Evolutionary conservation across 1,140 invertebrate species (phyloP).

Genomic region (Paraescarpia echinospica): DNA sequence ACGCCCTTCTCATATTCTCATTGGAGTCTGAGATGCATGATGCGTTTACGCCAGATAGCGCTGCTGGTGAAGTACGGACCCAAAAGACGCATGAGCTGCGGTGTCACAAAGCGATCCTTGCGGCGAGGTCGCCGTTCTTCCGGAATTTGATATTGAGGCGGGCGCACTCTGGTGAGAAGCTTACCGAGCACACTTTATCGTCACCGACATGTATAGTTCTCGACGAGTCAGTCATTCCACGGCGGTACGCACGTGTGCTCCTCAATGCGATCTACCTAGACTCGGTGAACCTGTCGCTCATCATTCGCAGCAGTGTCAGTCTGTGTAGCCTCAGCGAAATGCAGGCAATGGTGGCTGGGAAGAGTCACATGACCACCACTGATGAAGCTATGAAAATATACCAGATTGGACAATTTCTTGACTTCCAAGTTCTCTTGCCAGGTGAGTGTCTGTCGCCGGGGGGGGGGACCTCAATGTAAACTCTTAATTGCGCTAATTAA

Average conservation of each 20-base stretch:
- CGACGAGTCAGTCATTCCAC: conserved; percentile 81
- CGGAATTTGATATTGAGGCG: conserved; percentile 73
- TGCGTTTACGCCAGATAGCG: conserved; percentile 35
- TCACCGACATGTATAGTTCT: conserved; percentile 81
- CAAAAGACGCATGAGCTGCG: conserved; percentile 68
- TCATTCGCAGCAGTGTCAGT: conserved; percentile 66
- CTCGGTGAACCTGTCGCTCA: conserved; percentile 82
- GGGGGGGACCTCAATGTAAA: background rate
- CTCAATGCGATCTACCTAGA: conserved; percentile 91
- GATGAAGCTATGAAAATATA: conserved; percentile 96
- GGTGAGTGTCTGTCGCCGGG: conserved; percentile 61
- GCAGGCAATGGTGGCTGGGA: conserved; percentile 58
- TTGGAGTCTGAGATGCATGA: conserved; percentile 65
- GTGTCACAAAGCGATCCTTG: conserved; percentile 91
- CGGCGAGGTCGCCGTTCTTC: conserved; percentile 90
- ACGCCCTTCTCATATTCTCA: conserved; percentile 85
- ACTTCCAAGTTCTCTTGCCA: conserved; percentile 89
- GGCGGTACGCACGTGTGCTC: conserved; percentile 82
- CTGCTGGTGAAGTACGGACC: conserved; percentile 38
- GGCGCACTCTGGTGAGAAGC: conserved; percentile 76
- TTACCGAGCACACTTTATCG: conserved; percentile 73
- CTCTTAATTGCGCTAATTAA: background rate
- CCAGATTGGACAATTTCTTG: conserved; percentile 86
- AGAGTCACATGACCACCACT: conserved; percentile 72
- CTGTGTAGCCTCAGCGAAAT: conserved; percentile 58